These are phyloP conservation scores for Ciconia nigra DNA, from an alignment of 2,797 vertebrate genomes.

Conservation along the genomic window DNA sequence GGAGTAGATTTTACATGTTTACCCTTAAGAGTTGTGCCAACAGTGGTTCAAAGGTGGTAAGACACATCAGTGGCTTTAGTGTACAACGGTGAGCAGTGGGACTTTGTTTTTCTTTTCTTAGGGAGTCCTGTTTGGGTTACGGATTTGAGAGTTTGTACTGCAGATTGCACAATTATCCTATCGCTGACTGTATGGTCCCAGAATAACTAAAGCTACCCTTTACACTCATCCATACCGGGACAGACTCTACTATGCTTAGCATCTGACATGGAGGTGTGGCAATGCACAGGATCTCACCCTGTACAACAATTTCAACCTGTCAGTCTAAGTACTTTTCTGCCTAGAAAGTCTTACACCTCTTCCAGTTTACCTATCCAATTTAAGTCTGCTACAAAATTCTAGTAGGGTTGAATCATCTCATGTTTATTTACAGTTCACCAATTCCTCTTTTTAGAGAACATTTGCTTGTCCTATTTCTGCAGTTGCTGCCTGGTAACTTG, in stretches of 20 bases:
- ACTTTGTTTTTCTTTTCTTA: not conserved
- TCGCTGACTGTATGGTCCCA: not conserved
- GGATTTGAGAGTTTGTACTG: not conserved
- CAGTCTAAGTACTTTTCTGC: not conserved
- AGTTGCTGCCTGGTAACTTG: not conserved
- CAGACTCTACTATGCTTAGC: not conserved
- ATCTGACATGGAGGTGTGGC: not conserved
- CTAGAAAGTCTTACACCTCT: not conserved
- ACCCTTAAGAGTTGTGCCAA: not conserved
- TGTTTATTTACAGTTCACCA: not conserved
- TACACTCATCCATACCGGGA: not conserved
- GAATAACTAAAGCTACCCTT: not conserved
- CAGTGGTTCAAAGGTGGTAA: not conserved
- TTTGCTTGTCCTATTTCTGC: not conserved
- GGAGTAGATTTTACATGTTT: not conserved
- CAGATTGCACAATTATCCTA: not conserved
- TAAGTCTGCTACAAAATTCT: not conserved
- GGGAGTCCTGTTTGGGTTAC: not conserved
- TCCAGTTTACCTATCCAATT: not conserved
- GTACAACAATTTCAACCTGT: not conserved
- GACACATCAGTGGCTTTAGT: not conserved
- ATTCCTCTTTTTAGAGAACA: not conserved
- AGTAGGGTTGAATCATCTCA: not conserved
- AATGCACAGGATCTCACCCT: not conserved
- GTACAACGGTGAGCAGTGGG: fast-evolving